Conservation (phyloP, 2,797 vertebrate genomes). For the Gadopsis bispinosus region DNA sequence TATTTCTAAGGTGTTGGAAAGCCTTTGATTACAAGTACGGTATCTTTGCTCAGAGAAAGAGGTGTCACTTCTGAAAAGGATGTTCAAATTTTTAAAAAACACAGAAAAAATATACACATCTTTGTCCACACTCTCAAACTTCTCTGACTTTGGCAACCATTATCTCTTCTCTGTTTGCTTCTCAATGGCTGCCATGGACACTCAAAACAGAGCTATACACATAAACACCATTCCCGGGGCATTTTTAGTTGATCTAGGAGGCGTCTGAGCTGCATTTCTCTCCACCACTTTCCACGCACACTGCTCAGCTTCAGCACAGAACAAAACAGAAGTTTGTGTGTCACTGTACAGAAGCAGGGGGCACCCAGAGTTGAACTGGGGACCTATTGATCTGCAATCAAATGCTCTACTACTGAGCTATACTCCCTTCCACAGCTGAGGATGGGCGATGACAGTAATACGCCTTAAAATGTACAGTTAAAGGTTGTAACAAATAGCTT, state of each 20-base stretch:
- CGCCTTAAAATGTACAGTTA: background rate
- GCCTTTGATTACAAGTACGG: background rate
- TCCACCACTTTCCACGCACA: background rate
- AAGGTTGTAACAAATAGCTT: background rate
- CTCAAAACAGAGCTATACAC: constrained; percentile 14
- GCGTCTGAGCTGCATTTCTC: background rate
- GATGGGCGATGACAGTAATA: background rate
- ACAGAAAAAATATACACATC: background rate
- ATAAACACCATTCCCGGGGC: constrained; percentile 12
- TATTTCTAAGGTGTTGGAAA: background rate
- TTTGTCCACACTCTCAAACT: background rate
- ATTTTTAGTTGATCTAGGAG: constrained; percentile 7
- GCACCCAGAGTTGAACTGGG: constrained; percentile 67
- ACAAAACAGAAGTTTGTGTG: background rate
- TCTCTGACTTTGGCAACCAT: background rate
- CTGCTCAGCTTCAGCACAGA: background rate
- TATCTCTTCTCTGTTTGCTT: constrained; percentile 23
- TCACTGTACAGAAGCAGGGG: constrained; percentile 6
- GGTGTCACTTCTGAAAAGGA: background rate
- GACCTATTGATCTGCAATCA: constrained; percentile 73
- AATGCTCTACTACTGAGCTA: constrained; percentile 75
- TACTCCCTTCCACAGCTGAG: constrained; percentile 33
- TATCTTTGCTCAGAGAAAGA: background rate
- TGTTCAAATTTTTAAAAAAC: background rate
- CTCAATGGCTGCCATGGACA: constrained; percentile 37